Evolutionary conservation across 1,140 invertebrate species (phyloP).

Genomic region (Brachionus calyciflorus): DNA sequence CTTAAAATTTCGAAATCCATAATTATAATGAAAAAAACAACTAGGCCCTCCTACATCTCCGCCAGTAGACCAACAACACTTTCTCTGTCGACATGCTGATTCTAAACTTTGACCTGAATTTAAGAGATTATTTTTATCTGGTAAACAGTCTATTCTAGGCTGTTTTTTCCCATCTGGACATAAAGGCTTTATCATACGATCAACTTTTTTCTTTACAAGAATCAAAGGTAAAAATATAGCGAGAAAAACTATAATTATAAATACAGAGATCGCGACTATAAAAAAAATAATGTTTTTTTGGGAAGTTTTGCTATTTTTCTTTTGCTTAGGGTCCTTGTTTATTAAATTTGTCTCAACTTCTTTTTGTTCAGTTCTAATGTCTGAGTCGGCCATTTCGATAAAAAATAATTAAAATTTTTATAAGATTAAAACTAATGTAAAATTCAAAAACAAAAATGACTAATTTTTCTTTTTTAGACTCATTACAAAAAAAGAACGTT

Average conservation of each 20-base stretch:
- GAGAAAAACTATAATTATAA: neutral
- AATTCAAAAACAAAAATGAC: too few species aligned
- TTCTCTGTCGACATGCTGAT: neutral
- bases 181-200: neutral
- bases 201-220: slow-evolving; percentile 2
- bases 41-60: neutral
- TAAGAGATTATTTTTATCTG: slow-evolving; percentile 31
- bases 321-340: too few species aligned
- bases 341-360: too few species aligned
- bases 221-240: slow-evolving; percentile 25
- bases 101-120: slow-evolving; percentile 1
- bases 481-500: too few species aligned
- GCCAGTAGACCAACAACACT: slow-evolving; percentile 21
- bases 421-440: too few species aligned
- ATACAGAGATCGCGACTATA: too few species aligned
- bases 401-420: too few species aligned
- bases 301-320: too few species aligned
- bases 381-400: too few species aligned
- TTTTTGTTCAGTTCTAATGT: too few species aligned
- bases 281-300: too few species aligned
- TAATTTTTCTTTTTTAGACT: too few species aligned
- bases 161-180: slow-evolving; percentile 20
- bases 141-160: slow-evolving; percentile 22
- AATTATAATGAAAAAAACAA: slow-evolving; percentile 35
- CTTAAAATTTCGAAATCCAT: slow-evolving; percentile 31